Evolutionary conservation across 2,888 invertebrate genomes (phyloP), one percentile per base, ranked within the genome.

Genomic region (Campaea margaritaria): DNA sequence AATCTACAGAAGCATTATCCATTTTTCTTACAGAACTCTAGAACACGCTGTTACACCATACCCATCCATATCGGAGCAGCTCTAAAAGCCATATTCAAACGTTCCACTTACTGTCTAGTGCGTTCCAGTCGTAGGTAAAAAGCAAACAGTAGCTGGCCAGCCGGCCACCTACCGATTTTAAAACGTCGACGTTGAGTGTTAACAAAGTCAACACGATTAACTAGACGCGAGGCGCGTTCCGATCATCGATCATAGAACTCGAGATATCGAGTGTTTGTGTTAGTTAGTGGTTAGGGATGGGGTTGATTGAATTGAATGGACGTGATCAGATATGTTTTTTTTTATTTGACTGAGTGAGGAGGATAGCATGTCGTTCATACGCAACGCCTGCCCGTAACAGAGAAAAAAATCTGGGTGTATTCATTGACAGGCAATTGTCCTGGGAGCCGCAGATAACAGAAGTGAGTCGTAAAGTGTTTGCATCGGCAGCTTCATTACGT

Each of bases 181-280:
- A 84, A 83, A 83, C 76, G 81, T 83, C 80, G 76, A 74, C 76
- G 75, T 79, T 75, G 72, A 87, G 86, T 89, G 88, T 84, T 84
- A 83, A 81, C 81, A 81, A 70, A 76, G 85, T 85, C 85, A 88
- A 89, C 81, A 90, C 85, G 87, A 89, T 89, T 89, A 89, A 82
- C 77, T 76, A 75, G 76, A 79, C 75, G 72, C 69, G 70, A 70
- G 75, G 67, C 76, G 73, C 79, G 80, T 77, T 77, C 72, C 76
- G 81, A 82, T 82, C 83, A 86, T 85, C 85, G 85, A 87, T 88
- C 87, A 85, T 76, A 78, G 79, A 75, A 75, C 71, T 75, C 76
- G 76, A 79, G 72, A 70, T 70, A 61, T 74, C 62, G 65, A 85
- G 80, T 85, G 77, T 83, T 82, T 83, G 69, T 74, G 60, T 76